phyloP scores from a whole-genome alignment of 2,888 invertebrate genomes.

The Lottia gigantea region DNA sequence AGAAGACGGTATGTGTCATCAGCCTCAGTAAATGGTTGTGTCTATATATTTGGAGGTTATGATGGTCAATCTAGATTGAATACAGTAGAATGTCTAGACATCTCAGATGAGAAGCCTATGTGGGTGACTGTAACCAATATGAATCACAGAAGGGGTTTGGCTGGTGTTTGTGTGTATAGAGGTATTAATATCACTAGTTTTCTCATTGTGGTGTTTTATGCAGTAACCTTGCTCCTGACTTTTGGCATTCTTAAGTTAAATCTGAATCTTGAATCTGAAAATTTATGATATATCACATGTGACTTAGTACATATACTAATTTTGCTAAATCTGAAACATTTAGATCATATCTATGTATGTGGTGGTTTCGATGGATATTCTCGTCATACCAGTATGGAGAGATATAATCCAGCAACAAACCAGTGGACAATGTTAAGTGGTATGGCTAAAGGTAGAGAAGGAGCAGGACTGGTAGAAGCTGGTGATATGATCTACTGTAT shows the following conservation, averaged over 20 bases:
- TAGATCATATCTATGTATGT: conserved; percentile 66
- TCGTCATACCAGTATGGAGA: conserved; percentile 64
- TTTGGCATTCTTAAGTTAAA: too few relatives aligned
- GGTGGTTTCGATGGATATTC: conserved; percentile 67
- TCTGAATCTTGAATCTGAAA: too few relatives aligned
- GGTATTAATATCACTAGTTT: conserved; percentile 51
- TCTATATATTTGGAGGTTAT: conserved; percentile 67
- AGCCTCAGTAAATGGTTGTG: conserved; percentile 57
- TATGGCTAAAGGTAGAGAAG: conserved; percentile 62
- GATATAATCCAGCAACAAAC: conserved; percentile 61
- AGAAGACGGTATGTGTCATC: conserved; percentile 64
- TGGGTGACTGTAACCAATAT: conserved; percentile 64
- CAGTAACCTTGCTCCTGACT: too few relatives aligned
- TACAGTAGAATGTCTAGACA: conserved; percentile 64
- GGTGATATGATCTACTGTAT: conserved; percentile 65
- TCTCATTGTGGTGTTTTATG: too few relatives aligned
- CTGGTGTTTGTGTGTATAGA: conserved; percentile 64
- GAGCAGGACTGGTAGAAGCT: conserved; percentile 65
- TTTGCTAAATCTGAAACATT: conserved; percentile 4
- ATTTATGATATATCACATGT: too few relatives aligned
- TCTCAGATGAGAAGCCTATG: conserved; percentile 50
- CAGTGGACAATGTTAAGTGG: conserved; percentile 61
- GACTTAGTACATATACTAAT: not conserved
- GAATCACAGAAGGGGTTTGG: conserved; percentile 62
- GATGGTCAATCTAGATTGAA: conserved; percentile 63